Conservation (phyloP, 2,888 invertebrate species). For the Troilus luridus region DNA sequence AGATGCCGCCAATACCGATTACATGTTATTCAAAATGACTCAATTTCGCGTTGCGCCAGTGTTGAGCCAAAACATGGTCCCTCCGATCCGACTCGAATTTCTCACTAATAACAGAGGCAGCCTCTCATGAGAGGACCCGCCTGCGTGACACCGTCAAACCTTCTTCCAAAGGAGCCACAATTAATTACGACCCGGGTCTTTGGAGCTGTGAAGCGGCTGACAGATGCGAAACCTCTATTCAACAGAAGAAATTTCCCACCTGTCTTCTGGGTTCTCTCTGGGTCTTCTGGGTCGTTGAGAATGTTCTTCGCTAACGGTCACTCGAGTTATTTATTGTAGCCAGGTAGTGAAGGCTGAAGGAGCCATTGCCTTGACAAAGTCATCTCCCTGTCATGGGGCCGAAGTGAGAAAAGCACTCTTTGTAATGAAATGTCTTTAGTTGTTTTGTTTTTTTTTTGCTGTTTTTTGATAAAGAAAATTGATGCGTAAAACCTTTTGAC, state of each 20-base stretch:
- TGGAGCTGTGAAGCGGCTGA: conserved; percentile 4
- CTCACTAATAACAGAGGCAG: neutral
- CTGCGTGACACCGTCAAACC: conserved; percentile 10
- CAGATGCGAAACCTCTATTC: neutral
- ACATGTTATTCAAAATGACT: neutral
- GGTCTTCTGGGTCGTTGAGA: neutral
- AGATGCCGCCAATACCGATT: neutral
- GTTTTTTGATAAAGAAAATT: neutral
- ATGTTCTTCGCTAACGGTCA: conserved; percentile 29
- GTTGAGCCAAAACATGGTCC: neutral
- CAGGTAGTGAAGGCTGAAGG: conserved; percentile 20
- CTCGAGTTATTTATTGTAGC: conserved; percentile 8
- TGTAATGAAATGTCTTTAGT: conserved; percentile 1
- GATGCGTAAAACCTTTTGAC: neutral
- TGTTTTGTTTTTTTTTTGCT: neutral
- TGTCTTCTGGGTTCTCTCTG: neutral
- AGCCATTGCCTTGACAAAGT: neutral
- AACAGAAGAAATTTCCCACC: conserved; percentile 46
- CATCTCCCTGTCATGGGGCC: neutral
- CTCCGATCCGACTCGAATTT: conserved; percentile 21
- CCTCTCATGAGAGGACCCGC: neutral
- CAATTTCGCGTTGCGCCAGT: neutral
- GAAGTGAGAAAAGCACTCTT: conserved; percentile 30
- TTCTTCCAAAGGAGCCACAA: conserved; percentile 2
- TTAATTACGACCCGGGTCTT: neutral